These are phyloP conservation scores for Melanotaenia nigrans DNA, from an alignment of 2,797 vertebrate species.

Conservation along the genomic window DNA sequence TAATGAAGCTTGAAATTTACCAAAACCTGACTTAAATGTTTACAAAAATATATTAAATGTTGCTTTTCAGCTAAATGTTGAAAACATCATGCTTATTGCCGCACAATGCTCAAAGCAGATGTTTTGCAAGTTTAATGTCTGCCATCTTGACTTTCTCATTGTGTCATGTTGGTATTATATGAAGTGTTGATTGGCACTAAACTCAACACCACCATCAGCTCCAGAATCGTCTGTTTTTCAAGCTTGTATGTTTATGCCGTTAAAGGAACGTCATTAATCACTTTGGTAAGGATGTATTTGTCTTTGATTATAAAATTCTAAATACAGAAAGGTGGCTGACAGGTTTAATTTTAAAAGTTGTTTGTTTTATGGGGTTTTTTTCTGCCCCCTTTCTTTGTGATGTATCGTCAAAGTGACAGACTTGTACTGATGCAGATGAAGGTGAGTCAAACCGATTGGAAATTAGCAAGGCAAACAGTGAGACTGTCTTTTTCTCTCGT, in stretches of 20 bases:
- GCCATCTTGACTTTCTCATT: background rate
- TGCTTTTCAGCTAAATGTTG: background rate
- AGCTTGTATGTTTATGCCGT: constrained; percentile 10
- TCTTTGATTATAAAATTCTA: constrained; percentile 18
- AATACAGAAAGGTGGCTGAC: constrained; percentile 23
- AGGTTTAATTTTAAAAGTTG: constrained; percentile 20
- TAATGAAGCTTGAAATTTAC: background rate
- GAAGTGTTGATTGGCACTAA: background rate
- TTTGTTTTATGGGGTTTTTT: background rate
- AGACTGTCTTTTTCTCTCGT: constrained; percentile 30
- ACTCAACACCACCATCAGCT: background rate
- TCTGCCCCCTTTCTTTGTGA: constrained; percentile 15
- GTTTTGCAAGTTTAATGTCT: background rate
- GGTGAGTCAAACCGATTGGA: constrained; percentile 55
- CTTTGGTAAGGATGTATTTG: background rate
- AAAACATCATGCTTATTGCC: background rate
- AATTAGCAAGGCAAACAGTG: constrained; percentile 60
- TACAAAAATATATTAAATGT: background rate
- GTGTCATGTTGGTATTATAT: background rate
- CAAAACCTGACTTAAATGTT: background rate
- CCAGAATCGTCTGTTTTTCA: background rate
- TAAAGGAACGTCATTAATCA: constrained; percentile 5
- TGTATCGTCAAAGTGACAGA: constrained; percentile 36
- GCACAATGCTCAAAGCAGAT: background rate
- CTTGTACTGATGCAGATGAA: constrained; percentile 43